These are phyloP conservation scores for Steinernema carpocapsae DNA, from an alignment of 2,888 invertebrate species.

Conservation along the genomic window DNA sequence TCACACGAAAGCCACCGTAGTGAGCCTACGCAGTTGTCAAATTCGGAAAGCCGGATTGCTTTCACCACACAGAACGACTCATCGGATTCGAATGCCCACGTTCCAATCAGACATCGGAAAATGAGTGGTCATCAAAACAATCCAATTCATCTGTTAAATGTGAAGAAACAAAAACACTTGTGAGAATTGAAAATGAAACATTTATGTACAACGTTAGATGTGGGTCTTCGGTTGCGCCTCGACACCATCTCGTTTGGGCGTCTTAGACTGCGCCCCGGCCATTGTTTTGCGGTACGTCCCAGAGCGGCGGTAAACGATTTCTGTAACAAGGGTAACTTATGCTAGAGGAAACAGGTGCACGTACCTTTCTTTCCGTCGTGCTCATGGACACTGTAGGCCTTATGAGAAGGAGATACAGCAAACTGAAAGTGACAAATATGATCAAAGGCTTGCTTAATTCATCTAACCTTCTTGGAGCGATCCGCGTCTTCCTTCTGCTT, in stretches of 20 bases:
- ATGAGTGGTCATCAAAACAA: not conserved
- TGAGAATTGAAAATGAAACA: too few species aligned
- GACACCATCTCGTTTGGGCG: too few species aligned
- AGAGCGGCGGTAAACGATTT: not conserved
- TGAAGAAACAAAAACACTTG: too few species aligned
- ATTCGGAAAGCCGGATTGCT: not conserved
- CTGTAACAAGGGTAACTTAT: not conserved
- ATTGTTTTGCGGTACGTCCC: not conserved
- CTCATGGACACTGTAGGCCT: not conserved
- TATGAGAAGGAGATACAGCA: too few species aligned
- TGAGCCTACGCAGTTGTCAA: conserved; percentile 4
- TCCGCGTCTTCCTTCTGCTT: too few species aligned
- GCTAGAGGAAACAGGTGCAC: not conserved
- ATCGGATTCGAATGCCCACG: not conserved
- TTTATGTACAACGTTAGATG: too few species aligned
- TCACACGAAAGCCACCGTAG: conserved; percentile 17
- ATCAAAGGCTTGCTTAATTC: not conserved
- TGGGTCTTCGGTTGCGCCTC: too few species aligned
- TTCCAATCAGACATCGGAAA: too few species aligned
- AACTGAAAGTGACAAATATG: too few species aligned
- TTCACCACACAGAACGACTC: not conserved
- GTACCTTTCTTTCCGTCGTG: not conserved
- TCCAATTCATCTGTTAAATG: not conserved
- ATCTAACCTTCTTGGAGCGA: not conserved
- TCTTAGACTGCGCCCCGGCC: too few species aligned